phyloP scores from a whole-genome alignment of 2,113 vertebrate species.

The Hypanus sabinus region DNA sequence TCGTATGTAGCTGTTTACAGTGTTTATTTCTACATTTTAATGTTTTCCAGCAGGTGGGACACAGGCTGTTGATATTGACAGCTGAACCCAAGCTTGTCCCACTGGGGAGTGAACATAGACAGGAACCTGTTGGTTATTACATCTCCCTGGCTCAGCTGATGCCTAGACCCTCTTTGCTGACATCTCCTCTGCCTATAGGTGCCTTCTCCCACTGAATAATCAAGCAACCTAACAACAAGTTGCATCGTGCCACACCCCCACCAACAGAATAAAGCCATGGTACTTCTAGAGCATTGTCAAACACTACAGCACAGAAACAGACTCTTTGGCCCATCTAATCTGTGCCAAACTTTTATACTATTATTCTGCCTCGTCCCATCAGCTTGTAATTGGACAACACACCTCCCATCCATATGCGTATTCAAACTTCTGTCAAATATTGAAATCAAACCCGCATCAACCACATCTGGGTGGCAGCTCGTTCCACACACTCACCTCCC shows the following conservation, averaged over 20 bases:
- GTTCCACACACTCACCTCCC: no score
- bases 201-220: no score
- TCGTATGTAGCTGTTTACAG: conserved; percentile 59
- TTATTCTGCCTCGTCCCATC: no score
- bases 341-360: no score
- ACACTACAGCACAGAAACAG: no score
- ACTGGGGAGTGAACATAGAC: background rate
- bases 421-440: no score
- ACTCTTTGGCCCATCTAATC: no score
- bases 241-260: background rate
- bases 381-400: no score
- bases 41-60: background rate
- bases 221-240: background rate
- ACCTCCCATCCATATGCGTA: no score
- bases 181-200: background rate
- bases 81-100: no score
- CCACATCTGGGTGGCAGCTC: no score
- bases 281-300: background rate
- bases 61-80: background rate
- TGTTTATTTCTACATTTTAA: background rate
- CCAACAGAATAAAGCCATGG: background rate
- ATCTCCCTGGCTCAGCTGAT: background rate
- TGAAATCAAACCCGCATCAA: no score
- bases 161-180: background rate
- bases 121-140: background rate